Conservation (phyloP, 2,113 vertebrate species). For the Oncorhynchus mykiss region DNA sequence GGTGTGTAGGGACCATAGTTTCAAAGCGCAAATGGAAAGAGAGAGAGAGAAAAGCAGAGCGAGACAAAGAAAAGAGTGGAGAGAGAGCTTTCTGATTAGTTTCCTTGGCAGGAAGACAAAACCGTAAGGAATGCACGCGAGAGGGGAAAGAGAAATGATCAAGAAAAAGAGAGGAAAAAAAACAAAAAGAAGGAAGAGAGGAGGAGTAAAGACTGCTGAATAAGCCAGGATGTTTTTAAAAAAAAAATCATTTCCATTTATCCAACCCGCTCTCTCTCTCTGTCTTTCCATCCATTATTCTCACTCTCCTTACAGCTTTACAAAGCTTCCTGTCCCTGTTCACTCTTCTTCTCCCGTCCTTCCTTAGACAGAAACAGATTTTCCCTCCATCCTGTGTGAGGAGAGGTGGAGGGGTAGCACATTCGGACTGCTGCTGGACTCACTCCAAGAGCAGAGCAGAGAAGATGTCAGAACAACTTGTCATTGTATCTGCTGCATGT, state of each 20-base stretch:
- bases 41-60: constrained; percentile 4
- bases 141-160: constrained; percentile 79
- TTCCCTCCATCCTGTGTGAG: neutral
- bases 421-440: neutral
- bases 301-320: constrained; percentile 13
- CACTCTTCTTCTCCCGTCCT: neutral
- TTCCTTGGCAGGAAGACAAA: constrained; percentile 88
- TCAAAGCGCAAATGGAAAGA: constrained; percentile 13
- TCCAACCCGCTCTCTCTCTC: neutral
- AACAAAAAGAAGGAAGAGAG: constrained; percentile 49
- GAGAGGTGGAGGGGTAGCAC: neutral
- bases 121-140: constrained; percentile 82
- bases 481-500: neutral
- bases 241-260: constrained; percentile 55
- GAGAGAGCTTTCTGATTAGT: constrained; percentile 82
- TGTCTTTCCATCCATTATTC: neutral
- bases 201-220: constrained; percentile 46
- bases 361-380: constrained; percentile 1
- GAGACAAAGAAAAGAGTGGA: constrained; percentile 54
- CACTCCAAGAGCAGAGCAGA: neutral
- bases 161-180: constrained; percentile 48
- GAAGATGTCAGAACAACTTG: neutral
- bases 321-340: too few relatives aligned
- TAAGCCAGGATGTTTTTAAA: constrained; percentile 44
- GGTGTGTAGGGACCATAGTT: constrained; percentile 32